Conservation (phyloP, 2,113 vertebrate species). For the Sterna hirundo region DNA sequence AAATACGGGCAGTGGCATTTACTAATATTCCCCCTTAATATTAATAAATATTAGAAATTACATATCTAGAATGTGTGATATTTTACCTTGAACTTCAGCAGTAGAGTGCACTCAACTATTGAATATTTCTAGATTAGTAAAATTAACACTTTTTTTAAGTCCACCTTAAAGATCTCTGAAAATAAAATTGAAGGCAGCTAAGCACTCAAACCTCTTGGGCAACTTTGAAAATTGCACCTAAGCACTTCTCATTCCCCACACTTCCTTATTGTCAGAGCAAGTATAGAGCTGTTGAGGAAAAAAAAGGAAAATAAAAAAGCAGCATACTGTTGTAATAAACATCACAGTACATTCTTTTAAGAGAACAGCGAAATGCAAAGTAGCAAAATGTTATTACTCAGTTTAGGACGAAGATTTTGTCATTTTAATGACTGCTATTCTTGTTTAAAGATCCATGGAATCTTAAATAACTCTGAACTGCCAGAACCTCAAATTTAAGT, state of each 20-base stretch:
- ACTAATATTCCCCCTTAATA: not conserved
- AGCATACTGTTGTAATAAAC: not conserved
- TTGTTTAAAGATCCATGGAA: not conserved
- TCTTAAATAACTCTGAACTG: not conserved
- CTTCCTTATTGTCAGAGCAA: not conserved
- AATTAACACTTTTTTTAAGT: not conserved
- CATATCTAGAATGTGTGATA: not conserved
- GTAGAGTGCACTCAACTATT: rapidly evolving
- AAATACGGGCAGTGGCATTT: rapidly evolving
- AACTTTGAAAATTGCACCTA: not conserved
- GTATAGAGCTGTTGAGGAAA: not conserved
- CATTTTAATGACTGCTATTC: not conserved
- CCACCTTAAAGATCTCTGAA: not conserved
- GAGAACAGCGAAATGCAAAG: not conserved
- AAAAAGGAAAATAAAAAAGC: not conserved
- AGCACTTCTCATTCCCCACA: not conserved
- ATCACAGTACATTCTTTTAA: not conserved
- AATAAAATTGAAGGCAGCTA: not conserved
- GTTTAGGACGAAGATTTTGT: not conserved
- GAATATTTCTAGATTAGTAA: not conserved
- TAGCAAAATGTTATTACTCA: slow-evolving; percentile 6
- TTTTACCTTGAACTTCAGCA: not conserved
- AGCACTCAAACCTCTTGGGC: not conserved
- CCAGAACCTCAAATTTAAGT: not conserved
- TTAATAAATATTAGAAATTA: not conserved